Evolutionary conservation across 2,113 vertebrate genomes (phyloP).

Genomic region (Atlantisia rogersi): DNA sequence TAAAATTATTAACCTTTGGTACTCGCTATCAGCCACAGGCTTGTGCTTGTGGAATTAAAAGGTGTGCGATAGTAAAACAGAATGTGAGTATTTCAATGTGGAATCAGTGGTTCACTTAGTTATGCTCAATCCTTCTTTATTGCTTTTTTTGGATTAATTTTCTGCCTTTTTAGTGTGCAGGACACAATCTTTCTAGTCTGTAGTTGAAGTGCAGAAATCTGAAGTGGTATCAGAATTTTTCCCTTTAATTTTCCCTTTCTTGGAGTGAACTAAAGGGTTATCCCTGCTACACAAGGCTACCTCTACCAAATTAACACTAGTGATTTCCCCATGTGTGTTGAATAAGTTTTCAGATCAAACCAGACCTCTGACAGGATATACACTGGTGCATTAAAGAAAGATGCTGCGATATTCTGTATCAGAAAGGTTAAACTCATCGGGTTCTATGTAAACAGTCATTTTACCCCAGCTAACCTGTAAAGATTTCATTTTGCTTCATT

Average conservation of each 20-base stretch:
- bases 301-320: conserved; percentile 1
- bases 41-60: not conserved
- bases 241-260: conserved; percentile 19
- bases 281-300: not conserved
- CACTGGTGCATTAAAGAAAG: conserved; percentile 44
- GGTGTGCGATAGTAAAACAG: not conserved
- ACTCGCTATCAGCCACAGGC: not conserved
- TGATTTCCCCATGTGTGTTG: not conserved
- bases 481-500: conserved; percentile 80
- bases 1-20: conserved; percentile 53
- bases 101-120: not conserved
- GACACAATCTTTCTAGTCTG: not conserved
- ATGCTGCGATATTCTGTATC: conserved; percentile 45
- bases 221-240: not conserved
- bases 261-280: conserved; percentile 56
- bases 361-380: conserved; percentile 36
- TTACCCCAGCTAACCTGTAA: conserved; percentile 74
- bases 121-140: not conserved
- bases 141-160: not conserved
- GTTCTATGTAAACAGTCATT: conserved; percentile 77
- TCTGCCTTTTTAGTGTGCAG: not conserved
- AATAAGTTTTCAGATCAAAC: conserved; percentile 49
- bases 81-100: not conserved
- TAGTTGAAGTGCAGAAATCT: not conserved
- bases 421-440: conserved; percentile 76